Evolutionary conservation across 2,888 invertebrate species (phyloP).

Genomic region (Tinea pellionella): DNA sequence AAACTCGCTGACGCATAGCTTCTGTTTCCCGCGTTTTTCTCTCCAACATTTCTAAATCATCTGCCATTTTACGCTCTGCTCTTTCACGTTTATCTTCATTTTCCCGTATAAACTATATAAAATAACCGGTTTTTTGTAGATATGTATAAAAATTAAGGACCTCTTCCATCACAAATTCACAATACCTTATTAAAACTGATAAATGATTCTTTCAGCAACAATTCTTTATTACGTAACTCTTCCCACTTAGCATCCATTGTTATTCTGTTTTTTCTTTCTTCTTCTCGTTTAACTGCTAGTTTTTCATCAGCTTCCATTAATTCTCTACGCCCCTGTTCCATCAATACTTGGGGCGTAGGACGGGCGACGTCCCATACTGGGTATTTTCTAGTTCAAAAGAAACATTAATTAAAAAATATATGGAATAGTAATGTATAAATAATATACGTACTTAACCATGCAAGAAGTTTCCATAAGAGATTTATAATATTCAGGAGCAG

Average conservation of each 20-base stretch:
- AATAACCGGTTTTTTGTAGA: background rate
- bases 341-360: constrained; percentile 62
- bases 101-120: constrained; percentile 67
- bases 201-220: constrained; percentile 66
- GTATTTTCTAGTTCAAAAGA: constrained; percentile 51
- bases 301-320: constrained; percentile 60
- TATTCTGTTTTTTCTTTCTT: constrained; percentile 45
- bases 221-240: constrained; percentile 62
- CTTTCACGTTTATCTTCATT: constrained; percentile 74
- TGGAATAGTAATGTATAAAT: background rate
- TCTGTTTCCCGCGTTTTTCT: constrained; percentile 62
- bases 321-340: constrained; percentile 65
- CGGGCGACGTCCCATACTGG: constrained; percentile 73
- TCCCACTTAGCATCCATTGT: constrained; percentile 67
- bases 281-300: constrained; percentile 48
- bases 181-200: constrained; percentile 70
- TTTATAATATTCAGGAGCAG: constrained; percentile 62
- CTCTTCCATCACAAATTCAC: no score
- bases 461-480: constrained; percentile 60
- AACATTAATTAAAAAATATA: no score
- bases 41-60: constrained; percentile 59
- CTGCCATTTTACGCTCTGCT: constrained; percentile 68
- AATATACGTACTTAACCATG: constrained; percentile 55
- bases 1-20: constrained; percentile 53
- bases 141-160: no score